Conservation (phyloP, 1,140 invertebrate species). For the Xylocopa sonorina region DNA sequence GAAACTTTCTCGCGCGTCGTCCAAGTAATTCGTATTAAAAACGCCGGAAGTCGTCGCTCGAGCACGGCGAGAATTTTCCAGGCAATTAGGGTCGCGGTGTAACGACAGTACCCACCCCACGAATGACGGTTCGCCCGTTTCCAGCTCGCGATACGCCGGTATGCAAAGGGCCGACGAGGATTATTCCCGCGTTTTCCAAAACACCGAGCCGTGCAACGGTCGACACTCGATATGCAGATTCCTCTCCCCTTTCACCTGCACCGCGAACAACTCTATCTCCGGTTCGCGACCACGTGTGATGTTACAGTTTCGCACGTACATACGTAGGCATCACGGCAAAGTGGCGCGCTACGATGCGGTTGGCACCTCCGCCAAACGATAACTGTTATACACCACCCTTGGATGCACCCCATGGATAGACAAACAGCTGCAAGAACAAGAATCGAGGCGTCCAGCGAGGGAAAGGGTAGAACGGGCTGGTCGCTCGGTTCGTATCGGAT, state of each 20-base stretch:
- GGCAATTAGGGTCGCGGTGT: constrained; percentile 31
- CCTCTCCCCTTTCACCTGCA: neutral
- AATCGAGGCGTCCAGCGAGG: neutral
- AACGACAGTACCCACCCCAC: constrained; percentile 24
- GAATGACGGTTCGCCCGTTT: neutral
- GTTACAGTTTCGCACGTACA: constrained; percentile 52
- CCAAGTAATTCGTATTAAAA: constrained; percentile 17
- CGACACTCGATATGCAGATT: constrained; percentile 37
- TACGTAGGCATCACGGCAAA: constrained; percentile 62
- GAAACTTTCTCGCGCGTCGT: neutral
- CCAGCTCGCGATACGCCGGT: constrained; percentile 34
- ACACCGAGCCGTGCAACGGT: constrained; percentile 4
- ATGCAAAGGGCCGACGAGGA: constrained; percentile 54
- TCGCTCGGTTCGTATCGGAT: neutral
- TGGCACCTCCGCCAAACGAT: constrained; percentile 73
- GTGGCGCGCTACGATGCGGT: constrained; percentile 63
- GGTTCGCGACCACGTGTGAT: constrained; percentile 20
- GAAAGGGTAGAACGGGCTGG: neutral
- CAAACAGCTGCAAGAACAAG: neutral
- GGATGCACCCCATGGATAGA: neutral
- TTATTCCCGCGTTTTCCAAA: constrained; percentile 54
- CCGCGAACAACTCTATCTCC: constrained; percentile 27
- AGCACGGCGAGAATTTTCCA: constrained; percentile 30
- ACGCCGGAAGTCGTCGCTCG: neutral
- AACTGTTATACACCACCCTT: constrained; percentile 58